Evolutionary conservation across 2,797 vertebrate species (phyloP).

Genomic region (Sorex maritimensis): DNA sequence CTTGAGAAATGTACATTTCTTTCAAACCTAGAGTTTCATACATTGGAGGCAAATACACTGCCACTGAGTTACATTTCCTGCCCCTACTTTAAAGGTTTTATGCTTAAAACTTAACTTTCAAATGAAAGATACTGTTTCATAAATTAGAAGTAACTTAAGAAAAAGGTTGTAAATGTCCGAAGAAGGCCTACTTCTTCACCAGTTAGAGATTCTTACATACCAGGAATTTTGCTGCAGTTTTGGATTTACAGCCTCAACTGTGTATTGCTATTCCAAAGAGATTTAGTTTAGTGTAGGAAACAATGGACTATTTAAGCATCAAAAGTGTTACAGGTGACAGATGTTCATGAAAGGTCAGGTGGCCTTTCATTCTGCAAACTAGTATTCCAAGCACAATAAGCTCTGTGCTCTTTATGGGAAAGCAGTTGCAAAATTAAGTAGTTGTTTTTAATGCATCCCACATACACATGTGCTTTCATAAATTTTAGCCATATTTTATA

Average conservation of each 20-base stretch:
- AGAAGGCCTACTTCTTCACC: not conserved
- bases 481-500: not conserved
- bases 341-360: not conserved
- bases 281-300: not conserved
- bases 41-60: too few species aligned
- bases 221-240: not conserved
- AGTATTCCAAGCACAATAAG: not conserved
- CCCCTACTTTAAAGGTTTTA: not conserved
- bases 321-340: not conserved
- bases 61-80: too few species aligned
- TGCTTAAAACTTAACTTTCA: not conserved
- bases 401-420: not conserved
- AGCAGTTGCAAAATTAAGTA: not conserved
- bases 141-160: not conserved
- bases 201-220: not conserved
- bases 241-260: not conserved
- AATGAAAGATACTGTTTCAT: not conserved
- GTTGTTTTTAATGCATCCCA: not conserved
- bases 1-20: too few species aligned
- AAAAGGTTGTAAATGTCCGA: slow-evolving; percentile 10
- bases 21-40: too few species aligned
- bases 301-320: slow-evolving; percentile 35
- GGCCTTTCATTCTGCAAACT: not conserved
- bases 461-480: slow-evolving; percentile 17
- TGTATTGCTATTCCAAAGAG: not conserved